Evolutionary conservation across 2,797 vertebrate genomes (phyloP), one percentile per base, ranked within the genome.

Genomic region (Lateolabrax maculatus): DNA sequence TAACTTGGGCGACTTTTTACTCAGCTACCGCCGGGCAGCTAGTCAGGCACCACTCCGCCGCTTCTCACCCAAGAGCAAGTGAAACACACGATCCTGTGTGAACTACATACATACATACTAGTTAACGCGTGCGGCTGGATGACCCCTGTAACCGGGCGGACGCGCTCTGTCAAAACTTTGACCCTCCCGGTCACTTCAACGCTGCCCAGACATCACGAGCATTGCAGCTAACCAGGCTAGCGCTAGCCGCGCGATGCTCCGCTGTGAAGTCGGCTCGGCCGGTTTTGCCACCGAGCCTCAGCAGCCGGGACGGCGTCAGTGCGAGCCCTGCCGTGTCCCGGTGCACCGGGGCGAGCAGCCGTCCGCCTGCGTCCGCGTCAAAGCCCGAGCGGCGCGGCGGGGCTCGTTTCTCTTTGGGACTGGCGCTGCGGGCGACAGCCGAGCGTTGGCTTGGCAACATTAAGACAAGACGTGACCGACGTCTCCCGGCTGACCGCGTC

Each of bases 391-490:
- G 51, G 23, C 39, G 4, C 43, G 44, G 36, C 16, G 27, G 29
- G 10, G n/a, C n/a, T n/a, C n/a, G n/a, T n/a, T n/a, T n/a, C n/a
- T n/a, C n/a, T 70, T 55, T 16, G 16, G 39, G 36, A 65, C 37
- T 31, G 25, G 44, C 46, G 39, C 39, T 49, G 29, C 37, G 31
- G 53, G 66, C 43, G 66, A 46, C 19, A 72, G 62, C n/a, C 66
- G n/a, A 81, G 64, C 60, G 19, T 9, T 43, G 75, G 15, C 60
- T 75, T 44, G 81, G 44, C 58, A 81, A 83, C 71, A 81, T 71
- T 66, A 72, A 66, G 64, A 88, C 85, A 64, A 87, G 79, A 88
- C 81, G 82, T 88, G 87, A 76, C 79, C 77, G 60, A 77, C 68
- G 77, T 79, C 55, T 71, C 18, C 43, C 13, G 48, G 79, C 79